Conservation (phyloP, 2,888 invertebrate species). For the Callyntrura sp. region DNA sequence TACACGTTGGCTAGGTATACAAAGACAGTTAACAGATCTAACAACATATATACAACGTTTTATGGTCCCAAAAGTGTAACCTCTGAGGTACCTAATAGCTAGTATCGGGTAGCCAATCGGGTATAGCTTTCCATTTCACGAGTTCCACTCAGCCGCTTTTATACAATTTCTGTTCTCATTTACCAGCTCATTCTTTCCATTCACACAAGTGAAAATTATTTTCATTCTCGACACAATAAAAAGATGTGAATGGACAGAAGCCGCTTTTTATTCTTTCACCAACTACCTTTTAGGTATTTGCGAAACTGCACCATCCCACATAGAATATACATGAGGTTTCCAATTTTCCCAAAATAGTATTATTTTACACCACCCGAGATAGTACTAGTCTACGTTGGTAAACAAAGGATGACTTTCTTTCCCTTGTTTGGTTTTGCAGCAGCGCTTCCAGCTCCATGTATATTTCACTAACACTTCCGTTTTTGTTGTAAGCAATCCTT, state of each 20-base stretch:
- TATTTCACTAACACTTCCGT: slow-evolving; percentile 19
- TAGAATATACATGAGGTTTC: neutral
- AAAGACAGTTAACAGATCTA: too few species aligned
- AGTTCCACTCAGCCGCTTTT: slow-evolving; percentile 9
- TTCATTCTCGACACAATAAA: neutral
- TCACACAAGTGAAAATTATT: slow-evolving; percentile 39
- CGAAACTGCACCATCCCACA: neutral
- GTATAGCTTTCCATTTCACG: slow-evolving; percentile 3
- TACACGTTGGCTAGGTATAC: too few species aligned
- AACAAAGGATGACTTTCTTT: slow-evolving; percentile 35
- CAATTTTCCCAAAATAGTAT: neutral
- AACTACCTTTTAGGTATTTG: slow-evolving; percentile 10
- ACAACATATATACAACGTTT: neutral
- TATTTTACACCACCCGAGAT: neutral
- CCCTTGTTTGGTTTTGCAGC: neutral
- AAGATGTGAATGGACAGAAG: neutral
- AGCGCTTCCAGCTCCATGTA: slow-evolving; percentile 4
- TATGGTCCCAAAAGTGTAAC: neutral
- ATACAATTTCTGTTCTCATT: neutral
- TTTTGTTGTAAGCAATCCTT: slow-evolving; percentile 1
- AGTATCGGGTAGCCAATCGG: neutral
- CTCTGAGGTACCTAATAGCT: neutral
- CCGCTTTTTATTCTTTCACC: neutral
- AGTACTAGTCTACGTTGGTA: neutral
- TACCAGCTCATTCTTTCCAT: neutral